Conservation (phyloP, 2,888 invertebrate genomes). For the Tridacna gigas region DNA sequence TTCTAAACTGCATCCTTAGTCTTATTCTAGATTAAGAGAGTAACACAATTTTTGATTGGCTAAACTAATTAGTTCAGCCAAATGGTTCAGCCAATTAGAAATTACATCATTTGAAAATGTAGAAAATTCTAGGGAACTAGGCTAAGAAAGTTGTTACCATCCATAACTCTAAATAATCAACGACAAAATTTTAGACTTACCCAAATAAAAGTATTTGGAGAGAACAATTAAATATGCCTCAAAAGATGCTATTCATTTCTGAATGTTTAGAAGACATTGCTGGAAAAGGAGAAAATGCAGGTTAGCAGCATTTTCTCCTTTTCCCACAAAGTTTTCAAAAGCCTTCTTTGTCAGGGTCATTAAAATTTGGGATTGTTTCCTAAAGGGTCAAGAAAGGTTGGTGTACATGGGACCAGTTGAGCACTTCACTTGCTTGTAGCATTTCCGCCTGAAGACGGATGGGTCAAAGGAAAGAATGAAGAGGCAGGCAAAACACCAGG, state of each 20-base stretch:
- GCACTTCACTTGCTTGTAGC: not conserved
- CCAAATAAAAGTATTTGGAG: not conserved
- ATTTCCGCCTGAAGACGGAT: not conserved
- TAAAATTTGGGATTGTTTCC: not conserved
- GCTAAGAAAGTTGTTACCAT: not conserved
- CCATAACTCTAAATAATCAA: not conserved
- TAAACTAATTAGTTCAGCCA: not conserved
- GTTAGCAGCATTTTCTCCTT: not conserved
- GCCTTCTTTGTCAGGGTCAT: not conserved
- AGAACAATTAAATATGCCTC: not conserved
- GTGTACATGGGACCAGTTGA: not conserved
- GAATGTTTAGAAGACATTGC: not conserved
- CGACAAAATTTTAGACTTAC: not conserved
- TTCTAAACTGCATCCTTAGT: too few species aligned
- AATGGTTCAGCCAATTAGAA: not conserved
- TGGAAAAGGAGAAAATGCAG: not conserved
- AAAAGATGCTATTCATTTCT: not conserved
- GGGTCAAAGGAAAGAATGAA: not conserved
- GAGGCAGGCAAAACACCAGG: too few species aligned
- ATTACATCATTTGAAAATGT: not conserved
- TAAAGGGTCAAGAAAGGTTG: not conserved
- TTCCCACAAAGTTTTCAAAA: too few species aligned
- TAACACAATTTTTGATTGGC: too few species aligned
- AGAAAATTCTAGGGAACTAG: not conserved
- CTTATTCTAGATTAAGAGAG: too few species aligned